Base-by-base conservation (phyloP, 2,797 vertebrate species). In the Momotus momota region DNA sequence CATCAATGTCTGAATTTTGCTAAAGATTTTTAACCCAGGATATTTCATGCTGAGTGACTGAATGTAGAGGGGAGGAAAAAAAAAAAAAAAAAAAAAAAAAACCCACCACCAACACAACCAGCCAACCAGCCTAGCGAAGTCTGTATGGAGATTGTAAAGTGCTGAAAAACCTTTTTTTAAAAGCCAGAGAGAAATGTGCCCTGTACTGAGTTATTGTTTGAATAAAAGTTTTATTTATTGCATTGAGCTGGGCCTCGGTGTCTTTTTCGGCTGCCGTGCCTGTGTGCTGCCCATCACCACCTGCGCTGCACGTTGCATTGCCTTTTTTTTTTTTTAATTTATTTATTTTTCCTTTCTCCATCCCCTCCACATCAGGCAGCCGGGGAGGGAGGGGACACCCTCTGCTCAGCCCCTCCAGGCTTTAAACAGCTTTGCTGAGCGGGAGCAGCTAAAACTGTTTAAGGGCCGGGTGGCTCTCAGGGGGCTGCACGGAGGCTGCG, bases 161-260 rank as follows among this genome's bases (percentile, higher is more conserved):
- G 97, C 96, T 98, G 92, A 86, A 91, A 90, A 93, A 46, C n/a
- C 61, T 83, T 96, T 95, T 93, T 94, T 57, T 31, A 79, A 96
- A 90, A 93, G 92, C 82, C 88, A 91, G 97, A 97, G 93, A 97
- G 94, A 98, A 92, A 94, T 97, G 98, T 98, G 98, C 98, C 98
- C 97, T 98, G 98, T 98, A 94, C 97, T 96, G 97, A 96, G 97
- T 98, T 89, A 91, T 66, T 96, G 97, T 98, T 98, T 95, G 98
- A 98, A 98, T 98, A 98, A 98, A 98, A 98, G 97, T 98, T 98
- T 98, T 98, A 98, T 98, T 98, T 98, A 98, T 98, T 97, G 97
- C 98, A 98, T 94, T 86, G 87, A 98, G 97, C 95, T 95, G 97
- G 96, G 96, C 93, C 86, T 94, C 85, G 92, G 95, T 64, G 69